Conservation (phyloP, 2,797 vertebrate genomes). For the Macropus fuliginosus region DNA sequence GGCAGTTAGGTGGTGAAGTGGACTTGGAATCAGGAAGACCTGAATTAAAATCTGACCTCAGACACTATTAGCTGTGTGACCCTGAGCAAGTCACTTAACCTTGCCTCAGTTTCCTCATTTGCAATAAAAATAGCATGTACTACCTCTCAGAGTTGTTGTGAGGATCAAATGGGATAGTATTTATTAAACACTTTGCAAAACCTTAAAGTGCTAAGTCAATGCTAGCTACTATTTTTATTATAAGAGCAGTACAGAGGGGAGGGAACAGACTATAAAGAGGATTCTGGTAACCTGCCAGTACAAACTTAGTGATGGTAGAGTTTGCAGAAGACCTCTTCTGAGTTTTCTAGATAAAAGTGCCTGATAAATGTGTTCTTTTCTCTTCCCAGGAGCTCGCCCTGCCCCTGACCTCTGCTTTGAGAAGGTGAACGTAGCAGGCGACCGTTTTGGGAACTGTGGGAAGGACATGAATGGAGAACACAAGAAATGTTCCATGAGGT, state of each 20-base stretch:
- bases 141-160: not conserved
- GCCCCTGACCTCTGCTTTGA: slow-evolving; percentile 94
- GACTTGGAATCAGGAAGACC: not conserved
- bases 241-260: not conserved
- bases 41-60: not conserved
- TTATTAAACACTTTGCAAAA: not conserved
- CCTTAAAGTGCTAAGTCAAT: not conserved
- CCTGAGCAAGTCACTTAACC: not conserved
- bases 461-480: slow-evolving; percentile 92
- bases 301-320: not conserved
- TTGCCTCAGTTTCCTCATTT: not conserved
- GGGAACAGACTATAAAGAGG: not conserved
- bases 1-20: not conserved
- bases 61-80: not conserved
- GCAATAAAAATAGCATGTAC: not conserved
- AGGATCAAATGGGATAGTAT: not conserved
- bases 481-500: slow-evolving; percentile 92
- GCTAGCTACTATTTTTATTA: not conserved
- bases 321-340: not conserved
- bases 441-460: slow-evolving; percentile 96
- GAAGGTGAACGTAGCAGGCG: slow-evolving; percentile 94
- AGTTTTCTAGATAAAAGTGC: not conserved
- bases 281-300: not conserved
- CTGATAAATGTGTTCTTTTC: slow-evolving; percentile 54
- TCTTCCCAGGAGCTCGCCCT: slow-evolving; percentile 87